Conservation (phyloP, 1,140 invertebrate genomes). For the Trichonephila clavipes region DNA sequence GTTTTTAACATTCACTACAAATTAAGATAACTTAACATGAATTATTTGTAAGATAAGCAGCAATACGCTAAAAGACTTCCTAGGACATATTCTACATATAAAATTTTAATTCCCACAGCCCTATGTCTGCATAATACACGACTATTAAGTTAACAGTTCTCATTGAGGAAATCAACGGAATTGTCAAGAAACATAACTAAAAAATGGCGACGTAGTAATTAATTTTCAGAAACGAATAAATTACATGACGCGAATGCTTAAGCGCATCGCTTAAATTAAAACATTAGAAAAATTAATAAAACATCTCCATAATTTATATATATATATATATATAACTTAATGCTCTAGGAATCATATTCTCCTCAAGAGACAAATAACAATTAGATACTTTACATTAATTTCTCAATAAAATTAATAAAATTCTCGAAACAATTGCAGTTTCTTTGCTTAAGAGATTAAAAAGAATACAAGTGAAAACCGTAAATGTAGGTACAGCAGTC, state of each 20-base stretch:
- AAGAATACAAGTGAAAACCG: neutral
- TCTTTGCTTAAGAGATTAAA: neutral
- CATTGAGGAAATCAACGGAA: neutral
- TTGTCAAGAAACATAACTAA: neutral
- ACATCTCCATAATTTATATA: neutral
- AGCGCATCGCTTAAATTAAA: neutral
- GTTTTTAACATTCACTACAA: too few relatives aligned
- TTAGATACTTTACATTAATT: neutral
- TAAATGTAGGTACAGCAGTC: neutral
- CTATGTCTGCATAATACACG: too few relatives aligned
- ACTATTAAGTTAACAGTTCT: too few relatives aligned
- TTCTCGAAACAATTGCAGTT: neutral
- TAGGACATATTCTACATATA: too few relatives aligned
- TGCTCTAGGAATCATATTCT: neutral
- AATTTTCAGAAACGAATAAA: neutral
- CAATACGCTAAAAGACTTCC: too few relatives aligned
- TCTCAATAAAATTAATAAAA: neutral
- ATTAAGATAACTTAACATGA: too few relatives aligned
- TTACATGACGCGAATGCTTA: neutral
- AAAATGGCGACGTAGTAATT: neutral
- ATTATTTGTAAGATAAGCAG: too few relatives aligned
- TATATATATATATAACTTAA: too few relatives aligned
- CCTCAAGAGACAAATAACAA: neutral
- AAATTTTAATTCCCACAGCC: too few relatives aligned
- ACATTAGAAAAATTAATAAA: constrained; percentile 10